Base-by-base conservation (phyloP, 2,888 invertebrate species). In the Aricia artaxerxes region DNA sequence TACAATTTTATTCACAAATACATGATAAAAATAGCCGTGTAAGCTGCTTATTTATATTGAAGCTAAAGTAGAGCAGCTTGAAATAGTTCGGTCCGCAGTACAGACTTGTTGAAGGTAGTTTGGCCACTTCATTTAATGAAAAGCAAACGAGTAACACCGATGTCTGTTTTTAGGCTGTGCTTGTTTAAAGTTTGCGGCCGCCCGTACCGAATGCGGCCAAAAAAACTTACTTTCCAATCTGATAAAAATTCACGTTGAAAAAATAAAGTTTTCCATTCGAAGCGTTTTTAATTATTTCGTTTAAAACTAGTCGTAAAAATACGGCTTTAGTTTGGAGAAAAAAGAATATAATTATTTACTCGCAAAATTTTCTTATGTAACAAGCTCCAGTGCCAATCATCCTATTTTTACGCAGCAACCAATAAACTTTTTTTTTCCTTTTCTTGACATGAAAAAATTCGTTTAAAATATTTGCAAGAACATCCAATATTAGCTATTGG, bases 401-500 rank as follows among this genome's bases (percentile, higher is more conserved):
- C 24, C 24, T 24, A 24, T 24, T 24, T 24, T 24, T 0, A 24
- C 24, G 24, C 24, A 24, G 24, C 24, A 24, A 24, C 24, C 24
- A 24, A 24, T 24, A 24, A 24, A 24, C 24, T 24, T 24, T 24
- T 24, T 24, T 24, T 24, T 24, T 24, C 24, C 24, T 24, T 24
- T 24, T 24, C 24, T 24, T 24, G 24, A 24, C 24, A 24, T 24
- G 24, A 24, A 24, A 24, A 24, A 24, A 24, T 24, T 24, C 24
- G 24, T 24, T 24, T 24, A 24, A 24, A 24, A 24, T 24, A 24
- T 24, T 24, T 24, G 24, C 24, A 24, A 24, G 24, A 24, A 24
- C 24, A 24, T 24, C 24, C 97, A n/a, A 97, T 97, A 95, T 83
- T 97, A 91, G 95, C 96, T 80, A 98, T 97, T 96, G 97, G 97